Conservation (phyloP, 2,888 invertebrate genomes). For the Lordiphosa fenestrarum region DNA sequence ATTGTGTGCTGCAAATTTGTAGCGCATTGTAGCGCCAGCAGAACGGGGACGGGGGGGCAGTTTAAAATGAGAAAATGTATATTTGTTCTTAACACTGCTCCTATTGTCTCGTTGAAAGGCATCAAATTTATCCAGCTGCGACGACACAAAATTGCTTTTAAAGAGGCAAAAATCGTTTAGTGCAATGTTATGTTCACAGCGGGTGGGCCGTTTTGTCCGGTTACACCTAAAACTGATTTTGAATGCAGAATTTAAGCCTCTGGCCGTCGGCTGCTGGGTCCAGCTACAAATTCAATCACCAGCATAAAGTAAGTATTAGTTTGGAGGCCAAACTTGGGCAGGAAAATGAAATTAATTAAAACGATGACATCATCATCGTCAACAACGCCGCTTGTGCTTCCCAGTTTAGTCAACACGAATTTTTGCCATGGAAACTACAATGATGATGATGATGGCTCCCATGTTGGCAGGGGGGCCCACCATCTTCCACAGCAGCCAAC, state of each 20-base stretch:
- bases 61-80: slow-evolving; percentile 37
- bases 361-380: slow-evolving; percentile 39
- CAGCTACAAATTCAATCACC: slow-evolving; percentile 23
- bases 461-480: neutral
- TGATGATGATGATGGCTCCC: slow-evolving; percentile 22
- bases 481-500: neutral
- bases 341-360: slow-evolving; percentile 69
- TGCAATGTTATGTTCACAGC: slow-evolving; percentile 29
- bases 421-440: slow-evolving; percentile 33
- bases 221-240: slow-evolving; percentile 23
- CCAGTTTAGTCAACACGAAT: slow-evolving; percentile 56
- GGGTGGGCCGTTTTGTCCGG: slow-evolving; percentile 25
- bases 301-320: slow-evolving; percentile 31
- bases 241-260: slow-evolving; percentile 32
- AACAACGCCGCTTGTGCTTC: slow-evolving; percentile 5
- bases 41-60: slow-evolving; percentile 23
- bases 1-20: slow-evolving; percentile 59
- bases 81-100: slow-evolving; percentile 7
- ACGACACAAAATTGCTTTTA: slow-evolving; percentile 61
- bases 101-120: slow-evolving; percentile 15
- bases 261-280: slow-evolving; percentile 1
- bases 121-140: slow-evolving; percentile 46
- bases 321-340: slow-evolving; percentile 23
- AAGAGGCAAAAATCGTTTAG: slow-evolving; percentile 29
- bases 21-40: slow-evolving; percentile 50